Evolutionary conservation across 1,140 invertebrate species (phyloP).

Genomic region (Andrena cerasifolii): DNA sequence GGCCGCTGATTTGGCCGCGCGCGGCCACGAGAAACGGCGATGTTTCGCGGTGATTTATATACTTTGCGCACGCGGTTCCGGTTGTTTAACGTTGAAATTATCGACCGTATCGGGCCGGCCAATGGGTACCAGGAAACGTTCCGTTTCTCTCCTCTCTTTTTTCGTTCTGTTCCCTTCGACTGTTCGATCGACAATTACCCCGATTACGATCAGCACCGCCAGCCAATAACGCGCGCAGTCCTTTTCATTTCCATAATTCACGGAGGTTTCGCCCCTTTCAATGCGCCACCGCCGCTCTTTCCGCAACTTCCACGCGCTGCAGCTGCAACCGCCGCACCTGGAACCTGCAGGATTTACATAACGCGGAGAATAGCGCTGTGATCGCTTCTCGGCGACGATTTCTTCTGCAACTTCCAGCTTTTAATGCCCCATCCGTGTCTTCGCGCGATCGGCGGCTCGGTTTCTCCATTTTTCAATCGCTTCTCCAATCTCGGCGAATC

Average conservation of each 20-base stretch:
- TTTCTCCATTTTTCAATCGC: too few relatives aligned
- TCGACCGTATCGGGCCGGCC: constrained; percentile 29
- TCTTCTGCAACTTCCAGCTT: not conserved
- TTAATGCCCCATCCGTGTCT: not conserved
- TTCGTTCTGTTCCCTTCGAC: constrained; percentile 22
- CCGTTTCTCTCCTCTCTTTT: constrained; percentile 13
- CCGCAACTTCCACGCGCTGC: constrained; percentile 38
- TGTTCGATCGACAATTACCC: constrained; percentile 64
- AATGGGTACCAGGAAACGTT: constrained; percentile 30
- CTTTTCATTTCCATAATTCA: constrained; percentile 69
- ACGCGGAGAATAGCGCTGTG: constrained; percentile 17
- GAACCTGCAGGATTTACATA: constrained; percentile 51
- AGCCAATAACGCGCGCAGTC: constrained; percentile 59
- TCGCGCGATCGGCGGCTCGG: too few relatives aligned
- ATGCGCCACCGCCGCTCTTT: constrained; percentile 28
- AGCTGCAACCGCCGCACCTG: constrained; percentile 57
- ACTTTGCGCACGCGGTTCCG: constrained; percentile 31
- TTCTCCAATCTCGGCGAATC: too few relatives aligned
- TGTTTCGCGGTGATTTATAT: constrained; percentile 56
- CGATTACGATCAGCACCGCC: constrained; percentile 62
- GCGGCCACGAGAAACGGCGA: constrained; percentile 14
- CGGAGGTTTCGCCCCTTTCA: constrained; percentile 53
- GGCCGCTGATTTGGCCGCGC: not conserved
- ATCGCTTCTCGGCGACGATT: not conserved
- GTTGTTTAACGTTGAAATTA: constrained; percentile 61